Conservation (phyloP, 2,113 vertebrate species). For the Planiliza haematocheilus region DNA sequence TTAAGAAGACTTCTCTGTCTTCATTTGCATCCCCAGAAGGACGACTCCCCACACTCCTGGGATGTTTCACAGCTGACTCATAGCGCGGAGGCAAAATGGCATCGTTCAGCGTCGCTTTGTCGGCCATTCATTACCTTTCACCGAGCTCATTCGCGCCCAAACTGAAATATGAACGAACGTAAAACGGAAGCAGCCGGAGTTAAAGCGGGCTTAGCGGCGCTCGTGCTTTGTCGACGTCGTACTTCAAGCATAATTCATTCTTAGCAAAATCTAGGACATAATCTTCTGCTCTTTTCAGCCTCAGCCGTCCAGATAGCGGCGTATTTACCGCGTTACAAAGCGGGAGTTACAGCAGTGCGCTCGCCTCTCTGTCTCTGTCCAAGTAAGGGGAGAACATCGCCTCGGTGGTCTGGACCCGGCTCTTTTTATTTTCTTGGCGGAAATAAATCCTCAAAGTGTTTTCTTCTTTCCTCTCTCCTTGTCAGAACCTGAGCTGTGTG, state of each 20-base stretch:
- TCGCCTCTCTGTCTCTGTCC: constrained; percentile 14
- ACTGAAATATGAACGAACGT: constrained; percentile 32
- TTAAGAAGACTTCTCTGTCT: constrained; percentile 56
- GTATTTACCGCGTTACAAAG: constrained; percentile 41
- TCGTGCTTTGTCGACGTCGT: constrained; percentile 44
- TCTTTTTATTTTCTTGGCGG: not conserved
- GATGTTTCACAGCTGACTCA: constrained; percentile 46
- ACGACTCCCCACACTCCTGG: constrained; percentile 18
- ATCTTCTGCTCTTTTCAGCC: constrained; percentile 53
- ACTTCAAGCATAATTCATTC: constrained; percentile 59
- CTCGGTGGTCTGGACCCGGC: constrained; percentile 17
- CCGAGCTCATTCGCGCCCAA: constrained; percentile 32
- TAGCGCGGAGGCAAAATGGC: constrained; percentile 18
- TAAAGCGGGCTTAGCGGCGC: constrained; percentile 22
- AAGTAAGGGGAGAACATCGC: constrained; percentile 7
- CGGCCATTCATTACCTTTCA: constrained; percentile 44
- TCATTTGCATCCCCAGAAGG: constrained; percentile 64
- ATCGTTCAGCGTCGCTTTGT: constrained; percentile 41
- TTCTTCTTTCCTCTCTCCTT: not conserved
- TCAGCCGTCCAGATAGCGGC: constrained; percentile 32
- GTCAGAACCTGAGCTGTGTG: not conserved
- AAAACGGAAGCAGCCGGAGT: constrained; percentile 22
- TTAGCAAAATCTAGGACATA: constrained; percentile 66
- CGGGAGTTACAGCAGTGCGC: constrained; percentile 3
- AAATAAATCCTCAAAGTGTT: constrained; percentile 34